Conservation (phyloP, 2,888 invertebrate genomes). For the Spodoptera picta region DNA sequence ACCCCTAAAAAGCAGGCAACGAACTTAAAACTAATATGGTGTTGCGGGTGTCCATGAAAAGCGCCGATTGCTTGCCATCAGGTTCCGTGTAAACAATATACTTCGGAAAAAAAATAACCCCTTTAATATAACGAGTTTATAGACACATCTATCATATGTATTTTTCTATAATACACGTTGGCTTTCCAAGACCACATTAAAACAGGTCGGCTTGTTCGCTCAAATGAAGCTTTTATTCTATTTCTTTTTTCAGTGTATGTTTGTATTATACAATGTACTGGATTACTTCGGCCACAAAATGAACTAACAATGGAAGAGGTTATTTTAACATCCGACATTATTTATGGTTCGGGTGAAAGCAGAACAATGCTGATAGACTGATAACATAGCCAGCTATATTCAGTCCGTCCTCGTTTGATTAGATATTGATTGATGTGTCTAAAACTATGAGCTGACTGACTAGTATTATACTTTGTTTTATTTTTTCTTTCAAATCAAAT, state of each 20-base stretch:
- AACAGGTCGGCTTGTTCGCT: conserved; percentile 27
- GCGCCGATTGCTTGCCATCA: too few species aligned
- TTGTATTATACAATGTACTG: conserved; percentile 46
- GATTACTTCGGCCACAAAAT: conserved; percentile 52
- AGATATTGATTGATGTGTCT: background rate
- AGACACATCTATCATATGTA: background rate
- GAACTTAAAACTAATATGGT: too few species aligned
- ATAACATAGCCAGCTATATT: conserved; percentile 2
- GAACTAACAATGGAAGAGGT: conserved; percentile 47
- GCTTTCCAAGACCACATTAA: conserved; percentile 4
- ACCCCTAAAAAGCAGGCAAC: too few species aligned
- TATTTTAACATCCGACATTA: conserved; percentile 10
- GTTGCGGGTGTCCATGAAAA: too few species aligned
- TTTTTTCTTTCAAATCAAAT: too few species aligned
- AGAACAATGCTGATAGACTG: conserved; percentile 11
- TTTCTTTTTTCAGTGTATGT: conserved; percentile 45
- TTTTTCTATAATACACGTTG: conserved; percentile 8
- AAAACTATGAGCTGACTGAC: background rate
- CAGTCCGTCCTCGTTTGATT: background rate
- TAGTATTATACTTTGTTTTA: too few species aligned
- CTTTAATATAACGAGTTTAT: too few species aligned
- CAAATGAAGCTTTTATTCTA: conserved; percentile 34
- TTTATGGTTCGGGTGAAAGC: conserved; percentile 6
- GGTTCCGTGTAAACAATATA: too few species aligned
- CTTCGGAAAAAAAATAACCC: too few species aligned